Evolutionary conservation across 92 coral and sea anemone genomes (phyloP).

Genomic region (Zoanthus gigantus): DNA sequence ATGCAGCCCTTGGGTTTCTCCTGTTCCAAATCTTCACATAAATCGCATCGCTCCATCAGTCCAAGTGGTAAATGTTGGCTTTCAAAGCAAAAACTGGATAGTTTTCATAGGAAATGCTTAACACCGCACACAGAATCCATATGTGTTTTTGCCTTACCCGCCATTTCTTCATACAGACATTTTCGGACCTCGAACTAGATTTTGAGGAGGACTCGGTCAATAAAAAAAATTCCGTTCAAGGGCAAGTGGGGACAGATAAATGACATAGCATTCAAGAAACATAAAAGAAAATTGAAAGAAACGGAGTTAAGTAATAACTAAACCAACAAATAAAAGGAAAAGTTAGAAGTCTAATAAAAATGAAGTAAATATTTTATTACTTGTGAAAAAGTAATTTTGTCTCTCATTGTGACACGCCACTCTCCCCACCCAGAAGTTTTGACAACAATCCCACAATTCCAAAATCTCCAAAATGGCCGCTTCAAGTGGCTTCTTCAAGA

Average conservation of each 20-base stretch:
- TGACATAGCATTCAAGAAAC: background rate
- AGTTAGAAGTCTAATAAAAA: background rate
- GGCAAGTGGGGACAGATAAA: background rate
- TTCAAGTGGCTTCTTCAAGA: background rate
- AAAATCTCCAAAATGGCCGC: constrained; percentile 68
- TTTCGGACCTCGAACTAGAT: background rate
- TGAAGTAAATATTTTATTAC: too few species aligned
- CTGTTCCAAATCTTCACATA: constrained; percentile 4
- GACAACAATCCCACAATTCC: constrained; percentile 27
- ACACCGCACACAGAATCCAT: background rate
- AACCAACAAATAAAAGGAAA: background rate
- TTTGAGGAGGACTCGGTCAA: background rate
- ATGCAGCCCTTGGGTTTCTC: constrained; percentile 7
- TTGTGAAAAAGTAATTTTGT: background rate
- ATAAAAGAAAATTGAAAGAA: too few species aligned
- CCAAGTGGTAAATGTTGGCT: background rate
- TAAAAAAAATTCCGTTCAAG: background rate
- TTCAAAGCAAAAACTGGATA: background rate
- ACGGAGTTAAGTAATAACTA: too few species aligned
- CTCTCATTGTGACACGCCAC: background rate
- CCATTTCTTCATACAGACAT: background rate
- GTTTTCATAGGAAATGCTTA: background rate
- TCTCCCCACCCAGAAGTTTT: background rate
- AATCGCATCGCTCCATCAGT: constrained; percentile 6
- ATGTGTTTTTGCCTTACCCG: too few species aligned